Evolutionary conservation across 2,797 vertebrate genomes (phyloP), one percentile per base, ranked within the genome.

Genomic region (Helostoma temminkii): DNA sequence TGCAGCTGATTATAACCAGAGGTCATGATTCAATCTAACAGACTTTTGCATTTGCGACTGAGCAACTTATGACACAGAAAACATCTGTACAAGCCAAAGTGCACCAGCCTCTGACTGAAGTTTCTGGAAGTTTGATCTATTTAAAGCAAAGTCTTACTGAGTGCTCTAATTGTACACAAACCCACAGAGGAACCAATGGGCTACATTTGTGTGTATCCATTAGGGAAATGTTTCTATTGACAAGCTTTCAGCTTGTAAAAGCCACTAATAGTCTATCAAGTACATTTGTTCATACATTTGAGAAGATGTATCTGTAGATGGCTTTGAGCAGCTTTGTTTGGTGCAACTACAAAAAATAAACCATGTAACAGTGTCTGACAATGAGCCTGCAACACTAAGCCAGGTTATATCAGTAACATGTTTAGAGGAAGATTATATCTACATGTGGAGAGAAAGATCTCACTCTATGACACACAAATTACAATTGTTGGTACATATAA

Each of bases 1-100:
- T 61, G 48, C 32, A 48, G 21, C 41, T 42, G 49, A 66, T 66
- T 58, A 55, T 18, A 68, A 53, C 26, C 52, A 46, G 14, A 4
- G 16, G 47, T 39, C 22, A 18, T 25, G 15, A 41, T 54, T 59
- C 39, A 70, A 64, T 62, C 10, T 52, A 9, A 46, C 49, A 26
- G 37, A 19, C 7, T 9, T 15, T 21, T 5, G 15, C 22, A 18
- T 45, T 30, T 49, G 10, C n/a, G 28, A 22, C 47, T 16, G 39
- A 41, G 18, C 18, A 21, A 61, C 26, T 36, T 12, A 5, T n/a
- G 46, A 41, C 16, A 52, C 26, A 7, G 5, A n/a, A 39, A n/a
- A 24, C 32, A 30, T 47, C n/a, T 34, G 32, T 54, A n/a, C n/a
- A n/a, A n/a, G 47, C 16, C 9, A 19, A n/a, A 22, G 52, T 41